Conservation (phyloP, 2,888 invertebrate species). For the Neoaliturus tenellus region DNA sequence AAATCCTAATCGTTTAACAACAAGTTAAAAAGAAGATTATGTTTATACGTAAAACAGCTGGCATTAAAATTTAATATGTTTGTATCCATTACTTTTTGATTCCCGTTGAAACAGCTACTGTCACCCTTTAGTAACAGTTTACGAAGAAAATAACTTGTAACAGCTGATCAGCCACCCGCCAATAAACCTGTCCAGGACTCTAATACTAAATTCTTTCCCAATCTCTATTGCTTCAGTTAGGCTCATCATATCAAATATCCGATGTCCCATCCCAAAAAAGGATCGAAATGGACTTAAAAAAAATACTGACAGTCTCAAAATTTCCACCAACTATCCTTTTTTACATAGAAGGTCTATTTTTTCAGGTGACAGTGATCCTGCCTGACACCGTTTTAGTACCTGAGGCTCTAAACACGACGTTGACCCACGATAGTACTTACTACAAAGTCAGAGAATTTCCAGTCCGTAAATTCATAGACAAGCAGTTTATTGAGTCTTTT, state of each 20-base stretch:
- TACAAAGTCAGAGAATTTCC: constrained; percentile 74
- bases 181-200: too few species aligned
- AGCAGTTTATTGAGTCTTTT: constrained; percentile 76
- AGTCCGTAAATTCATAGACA: constrained; percentile 73
- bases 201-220: too few species aligned
- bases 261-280: background rate
- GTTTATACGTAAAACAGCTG: too few species aligned
- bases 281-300: background rate
- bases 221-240: too few species aligned
- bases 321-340: background rate
- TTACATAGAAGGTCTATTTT: background rate
- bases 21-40: too few species aligned
- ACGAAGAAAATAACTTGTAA: too few species aligned
- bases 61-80: too few species aligned
- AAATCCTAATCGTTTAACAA: too few species aligned
- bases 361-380: constrained; percentile 76
- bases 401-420: constrained; percentile 70
- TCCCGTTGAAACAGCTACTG: too few species aligned
- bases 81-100: too few species aligned
- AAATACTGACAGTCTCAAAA: background rate
- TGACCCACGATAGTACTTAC: constrained; percentile 75
- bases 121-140: too few species aligned
- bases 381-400: constrained; percentile 73
- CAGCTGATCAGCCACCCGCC: too few species aligned
- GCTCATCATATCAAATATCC: background rate